Conservation (phyloP, 2,113 vertebrate species). For the Elaphurus davidianus region DNA sequence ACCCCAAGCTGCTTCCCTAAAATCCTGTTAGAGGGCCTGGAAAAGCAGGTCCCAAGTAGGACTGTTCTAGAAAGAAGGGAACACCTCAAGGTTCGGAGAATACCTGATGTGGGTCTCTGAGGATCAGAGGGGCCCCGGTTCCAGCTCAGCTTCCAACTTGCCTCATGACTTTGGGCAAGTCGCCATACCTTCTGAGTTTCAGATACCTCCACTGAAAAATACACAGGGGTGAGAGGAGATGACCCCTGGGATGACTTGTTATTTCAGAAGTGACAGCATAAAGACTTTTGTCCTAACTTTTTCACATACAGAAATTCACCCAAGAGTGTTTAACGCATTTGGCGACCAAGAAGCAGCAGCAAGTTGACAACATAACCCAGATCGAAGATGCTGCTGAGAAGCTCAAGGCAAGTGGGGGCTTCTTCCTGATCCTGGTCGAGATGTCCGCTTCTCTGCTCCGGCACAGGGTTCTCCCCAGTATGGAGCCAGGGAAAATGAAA, state of each 20-base stretch:
- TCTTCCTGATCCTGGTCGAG: neutral
- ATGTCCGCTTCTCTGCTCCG: accelerated
- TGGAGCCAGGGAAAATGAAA: neutral
- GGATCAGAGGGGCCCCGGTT: neutral
- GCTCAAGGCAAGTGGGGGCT: conserved; percentile 75
- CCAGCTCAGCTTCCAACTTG: neutral
- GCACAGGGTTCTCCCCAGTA: accelerated
- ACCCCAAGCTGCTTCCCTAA: neutral
- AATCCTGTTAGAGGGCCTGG: neutral
- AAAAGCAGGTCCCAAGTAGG: neutral
- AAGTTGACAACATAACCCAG: conserved; percentile 71
- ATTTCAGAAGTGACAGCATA: neutral
- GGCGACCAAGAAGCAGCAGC: conserved; percentile 74
- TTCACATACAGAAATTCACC: conserved; percentile 73
- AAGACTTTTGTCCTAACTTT: neutral
- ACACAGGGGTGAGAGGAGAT: neutral
- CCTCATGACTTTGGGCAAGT: neutral
- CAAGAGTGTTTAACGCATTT: conserved; percentile 74
- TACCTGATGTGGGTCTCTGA: neutral
- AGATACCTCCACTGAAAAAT: neutral
- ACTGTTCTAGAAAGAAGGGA: neutral
- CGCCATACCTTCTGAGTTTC: neutral
- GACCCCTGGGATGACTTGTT: neutral
- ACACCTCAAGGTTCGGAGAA: neutral
- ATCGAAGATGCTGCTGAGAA: conserved; percentile 71